phyloP scores from a whole-genome alignment of 2,888 invertebrate species.

The Hesperia comma region DNA sequence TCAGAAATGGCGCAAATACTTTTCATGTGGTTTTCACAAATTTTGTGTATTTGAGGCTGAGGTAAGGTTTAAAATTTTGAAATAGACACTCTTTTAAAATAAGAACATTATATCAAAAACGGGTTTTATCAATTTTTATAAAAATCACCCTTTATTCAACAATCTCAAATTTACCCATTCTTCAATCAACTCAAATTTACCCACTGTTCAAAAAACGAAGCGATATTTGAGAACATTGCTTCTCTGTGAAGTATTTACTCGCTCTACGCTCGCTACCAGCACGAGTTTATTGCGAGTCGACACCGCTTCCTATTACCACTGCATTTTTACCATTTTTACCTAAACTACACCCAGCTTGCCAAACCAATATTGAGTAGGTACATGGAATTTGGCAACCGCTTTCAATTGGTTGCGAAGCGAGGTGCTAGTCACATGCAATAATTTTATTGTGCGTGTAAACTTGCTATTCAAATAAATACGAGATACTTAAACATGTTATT shows the following conservation, averaged over 20 bases:
- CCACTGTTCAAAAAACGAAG: neutral
- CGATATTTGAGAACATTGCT: neutral
- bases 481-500: too few relatives aligned
- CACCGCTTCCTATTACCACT: conserved; percentile 66
- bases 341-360: conserved; percentile 37
- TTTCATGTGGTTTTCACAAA: too few relatives aligned
- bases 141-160: too few relatives aligned
- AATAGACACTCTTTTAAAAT: too few relatives aligned
- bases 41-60: too few relatives aligned
- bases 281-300: conserved; percentile 57
- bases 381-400: conserved; percentile 39
- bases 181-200: neutral
- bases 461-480: too few relatives aligned
- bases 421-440: conserved; percentile 34
- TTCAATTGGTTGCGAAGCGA: conserved; percentile 30
- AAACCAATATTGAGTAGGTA: conserved; percentile 41
- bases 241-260: neutral
- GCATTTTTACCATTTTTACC: conserved; percentile 58
- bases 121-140: too few relatives aligned
- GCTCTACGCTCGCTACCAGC: neutral
- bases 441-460: neutral
- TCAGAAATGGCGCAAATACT: too few relatives aligned
- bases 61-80: too few relatives aligned
- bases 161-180: too few relatives aligned
- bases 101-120: too few relatives aligned